A percentile compares a stretch with the other conserved stretches of the same genome.
phyloP scores from a whole-genome alignment of 2,888 invertebrate species.

The Thereva unica region DNA sequence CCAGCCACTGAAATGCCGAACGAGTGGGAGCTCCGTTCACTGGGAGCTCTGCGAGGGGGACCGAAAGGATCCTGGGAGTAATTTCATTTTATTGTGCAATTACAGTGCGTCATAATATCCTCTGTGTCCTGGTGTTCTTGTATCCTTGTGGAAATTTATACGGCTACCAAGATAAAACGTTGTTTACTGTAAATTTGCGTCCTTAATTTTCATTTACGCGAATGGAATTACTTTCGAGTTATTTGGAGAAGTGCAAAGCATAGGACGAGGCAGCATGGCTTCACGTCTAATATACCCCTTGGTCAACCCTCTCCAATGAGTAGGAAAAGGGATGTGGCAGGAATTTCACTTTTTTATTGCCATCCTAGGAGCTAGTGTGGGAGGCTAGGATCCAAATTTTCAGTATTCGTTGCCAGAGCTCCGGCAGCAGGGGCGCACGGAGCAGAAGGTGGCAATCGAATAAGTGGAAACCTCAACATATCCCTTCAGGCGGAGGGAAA shows the following conservation, averaged over 20 bases:
- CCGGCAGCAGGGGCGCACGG: not conserved
- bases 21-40: constrained; percentile 11
- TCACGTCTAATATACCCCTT: not conserved
- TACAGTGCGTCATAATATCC: constrained; percentile 36
- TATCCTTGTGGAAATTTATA: constrained; percentile 41
- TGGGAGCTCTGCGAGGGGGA: not conserved
- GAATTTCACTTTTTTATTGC: constrained; percentile 25
- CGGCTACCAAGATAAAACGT: constrained; percentile 38
- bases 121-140: constrained; percentile 21
- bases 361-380: constrained; percentile 8
- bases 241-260: constrained; percentile 21
- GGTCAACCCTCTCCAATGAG: constrained; percentile 10
- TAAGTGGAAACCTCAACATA: too few species aligned
- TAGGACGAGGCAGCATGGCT: not conserved
- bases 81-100: constrained; percentile 42
- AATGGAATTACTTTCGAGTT: constrained; percentile 35
- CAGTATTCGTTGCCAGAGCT: constrained; percentile 7
- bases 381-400: not conserved
- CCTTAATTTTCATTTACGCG: constrained; percentile 42
- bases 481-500: not conserved
- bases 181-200: constrained; percentile 42
- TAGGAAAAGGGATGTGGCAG: constrained; percentile 12
- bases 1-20: not conserved
- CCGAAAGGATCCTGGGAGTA: constrained; percentile 31
- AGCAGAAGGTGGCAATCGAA: not conserved